Conservation (phyloP, 2,113 vertebrate genomes). For the Eudyptes chrysolophus region DNA sequence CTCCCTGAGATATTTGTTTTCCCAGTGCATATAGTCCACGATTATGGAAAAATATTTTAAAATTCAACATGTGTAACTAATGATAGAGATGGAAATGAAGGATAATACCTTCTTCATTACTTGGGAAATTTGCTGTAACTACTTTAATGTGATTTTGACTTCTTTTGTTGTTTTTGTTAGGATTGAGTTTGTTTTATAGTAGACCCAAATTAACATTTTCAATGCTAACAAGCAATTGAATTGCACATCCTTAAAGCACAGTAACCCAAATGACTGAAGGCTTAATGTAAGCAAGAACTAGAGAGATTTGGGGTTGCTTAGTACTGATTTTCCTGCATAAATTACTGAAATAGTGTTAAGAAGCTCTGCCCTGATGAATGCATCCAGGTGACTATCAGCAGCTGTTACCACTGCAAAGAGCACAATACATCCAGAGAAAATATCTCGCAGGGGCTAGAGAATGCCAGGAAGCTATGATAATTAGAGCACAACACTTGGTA, state of each 20-base stretch:
- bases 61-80: constrained; percentile 68
- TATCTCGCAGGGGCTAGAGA: background rate
- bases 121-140: constrained; percentile 25
- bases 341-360: background rate
- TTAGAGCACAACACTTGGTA: background rate
- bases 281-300: background rate
- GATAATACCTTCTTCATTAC: constrained; percentile 14
- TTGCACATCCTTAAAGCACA: background rate
- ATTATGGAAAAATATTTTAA: constrained; percentile 66
- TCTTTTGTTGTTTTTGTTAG: background rate
- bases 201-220: background rate
- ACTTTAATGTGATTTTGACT: constrained; percentile 2
- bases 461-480: background rate
- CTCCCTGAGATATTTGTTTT: constrained; percentile 72
- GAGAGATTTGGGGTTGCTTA: background rate
- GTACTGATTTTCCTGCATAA: background rate
- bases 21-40: constrained; percentile 46
- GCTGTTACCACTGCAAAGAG: background rate
- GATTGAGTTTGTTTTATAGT: background rate
- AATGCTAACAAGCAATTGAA: background rate
- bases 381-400: background rate
- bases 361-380: background rate
- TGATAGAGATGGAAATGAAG: constrained; percentile 51
- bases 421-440: background rate
- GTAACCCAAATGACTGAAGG: background rate